Evolutionary conservation across 2,888 invertebrate species (phyloP).

Genomic region (Metalampra italica): DNA sequence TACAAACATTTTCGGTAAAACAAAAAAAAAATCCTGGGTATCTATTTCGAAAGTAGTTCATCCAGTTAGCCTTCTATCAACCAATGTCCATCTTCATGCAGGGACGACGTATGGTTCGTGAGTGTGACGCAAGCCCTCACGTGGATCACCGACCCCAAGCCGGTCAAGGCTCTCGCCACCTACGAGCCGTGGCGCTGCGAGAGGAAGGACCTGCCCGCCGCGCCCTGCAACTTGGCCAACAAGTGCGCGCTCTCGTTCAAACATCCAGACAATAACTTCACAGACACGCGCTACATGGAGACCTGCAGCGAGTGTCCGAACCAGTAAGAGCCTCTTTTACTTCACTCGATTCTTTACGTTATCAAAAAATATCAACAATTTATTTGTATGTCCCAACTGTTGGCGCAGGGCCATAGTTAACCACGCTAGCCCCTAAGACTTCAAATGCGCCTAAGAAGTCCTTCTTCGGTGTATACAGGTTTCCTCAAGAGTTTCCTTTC

Average conservation of each 20-base stretch:
- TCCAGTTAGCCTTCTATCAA: too few species aligned
- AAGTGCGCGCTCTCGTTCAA: constrained; percentile 91
- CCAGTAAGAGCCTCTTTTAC: constrained; percentile 58
- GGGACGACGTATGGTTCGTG: constrained; percentile 92
- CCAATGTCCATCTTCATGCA: constrained; percentile 47
- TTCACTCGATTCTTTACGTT: not conserved
- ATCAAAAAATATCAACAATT: not conserved
- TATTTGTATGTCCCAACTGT: too few species aligned
- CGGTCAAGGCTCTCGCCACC: constrained; percentile 81
- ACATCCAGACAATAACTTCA: constrained; percentile 85
- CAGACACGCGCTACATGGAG: constrained; percentile 91
- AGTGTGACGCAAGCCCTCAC: constrained; percentile 93
- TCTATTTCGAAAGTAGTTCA: too few species aligned
- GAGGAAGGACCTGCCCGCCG: constrained; percentile 83
- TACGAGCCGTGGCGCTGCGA: constrained; percentile 91
- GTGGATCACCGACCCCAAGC: constrained; percentile 93
- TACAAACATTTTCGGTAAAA: too few species aligned
- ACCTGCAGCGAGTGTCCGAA: constrained; percentile 92
- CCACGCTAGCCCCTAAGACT: too few species aligned
- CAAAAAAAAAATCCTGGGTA: too few species aligned
- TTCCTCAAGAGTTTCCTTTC: too few species aligned
- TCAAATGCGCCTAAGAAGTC: too few species aligned
- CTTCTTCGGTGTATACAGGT: too few species aligned
- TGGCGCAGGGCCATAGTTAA: too few species aligned
- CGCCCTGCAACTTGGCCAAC: constrained; percentile 88